A percentile compares a stretch with the other conserved stretches of the same genome.
These are phyloP conservation scores for Beris morrisii DNA, from an alignment of 2,888 invertebrate genomes.

Conservation along the genomic window DNA sequence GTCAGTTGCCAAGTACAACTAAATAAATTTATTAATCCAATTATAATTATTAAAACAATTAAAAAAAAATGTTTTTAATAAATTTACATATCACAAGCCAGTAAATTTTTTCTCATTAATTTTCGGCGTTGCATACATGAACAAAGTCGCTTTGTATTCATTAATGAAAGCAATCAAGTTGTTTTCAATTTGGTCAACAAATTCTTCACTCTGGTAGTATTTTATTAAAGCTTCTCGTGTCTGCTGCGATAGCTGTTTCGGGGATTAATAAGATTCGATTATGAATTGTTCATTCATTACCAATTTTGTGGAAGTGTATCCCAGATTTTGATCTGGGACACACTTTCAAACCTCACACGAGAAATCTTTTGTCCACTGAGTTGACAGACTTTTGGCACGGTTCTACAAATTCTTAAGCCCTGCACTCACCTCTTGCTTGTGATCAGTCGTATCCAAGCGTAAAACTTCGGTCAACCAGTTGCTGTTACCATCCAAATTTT, in stretches of 20 bases:
- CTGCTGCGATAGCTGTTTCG: not conserved
- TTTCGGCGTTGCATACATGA: slow-evolving; percentile 32
- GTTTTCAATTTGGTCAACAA: not conserved
- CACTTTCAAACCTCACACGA: too few species aligned
- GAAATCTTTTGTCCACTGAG: too few species aligned
- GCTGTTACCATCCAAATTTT: slow-evolving; percentile 14
- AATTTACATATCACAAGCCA: not conserved
- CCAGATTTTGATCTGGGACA: too few species aligned
- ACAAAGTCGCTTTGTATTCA: slow-evolving; percentile 4
- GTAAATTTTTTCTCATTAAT: slow-evolving; percentile 2
- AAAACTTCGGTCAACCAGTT: slow-evolving; percentile 13
- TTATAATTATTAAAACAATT: not conserved
- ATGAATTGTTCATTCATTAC: too few species aligned
- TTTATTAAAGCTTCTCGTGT: slow-evolving; percentile 1
- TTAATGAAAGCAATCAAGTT: slow-evolving; percentile 15
- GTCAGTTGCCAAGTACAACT: slow-evolving; percentile 17
- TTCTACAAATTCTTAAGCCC: too few species aligned
- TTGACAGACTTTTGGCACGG: too few species aligned
- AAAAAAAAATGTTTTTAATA: not conserved
- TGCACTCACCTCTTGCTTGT: not conserved
- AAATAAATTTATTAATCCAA: not conserved
- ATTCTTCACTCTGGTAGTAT: slow-evolving; percentile 25
- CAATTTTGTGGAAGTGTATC: too few species aligned
- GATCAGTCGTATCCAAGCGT: not conserved
- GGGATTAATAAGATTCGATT: too few species aligned